Evolutionary conservation across 2,797 vertebrate species (phyloP).

Genomic region (Myotis daubentonii): DNA sequence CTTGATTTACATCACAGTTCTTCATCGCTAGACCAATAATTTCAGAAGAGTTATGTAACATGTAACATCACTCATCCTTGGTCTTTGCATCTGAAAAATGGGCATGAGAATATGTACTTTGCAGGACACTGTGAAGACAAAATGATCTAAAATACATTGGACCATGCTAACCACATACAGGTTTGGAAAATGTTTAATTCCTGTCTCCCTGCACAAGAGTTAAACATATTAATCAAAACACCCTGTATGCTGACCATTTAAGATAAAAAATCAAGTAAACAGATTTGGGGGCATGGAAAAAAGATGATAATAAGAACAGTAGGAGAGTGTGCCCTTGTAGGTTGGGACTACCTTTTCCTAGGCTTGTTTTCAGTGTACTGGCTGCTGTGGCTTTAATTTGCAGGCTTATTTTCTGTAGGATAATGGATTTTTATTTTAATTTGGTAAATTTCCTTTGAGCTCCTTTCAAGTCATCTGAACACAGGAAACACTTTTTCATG

Average conservation of each 20-base stretch:
- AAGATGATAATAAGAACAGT: background rate
- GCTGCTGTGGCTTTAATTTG: conserved; percentile 72
- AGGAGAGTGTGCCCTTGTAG: background rate
- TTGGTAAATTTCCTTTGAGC: conserved; percentile 79
- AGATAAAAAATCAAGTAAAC: background rate
- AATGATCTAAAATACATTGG: conserved; percentile 5
- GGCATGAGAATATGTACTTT: background rate
- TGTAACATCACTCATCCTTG: background rate
- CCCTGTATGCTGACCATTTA: background rate
- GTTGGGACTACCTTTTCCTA: background rate
- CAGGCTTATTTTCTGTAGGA: conserved; percentile 74
- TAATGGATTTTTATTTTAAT: conserved; percentile 81
- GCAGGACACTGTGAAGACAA: background rate
- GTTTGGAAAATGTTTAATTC: conserved; percentile 35
- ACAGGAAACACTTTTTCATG: conserved; percentile 79
- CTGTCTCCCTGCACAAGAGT: background rate
- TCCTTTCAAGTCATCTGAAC: conserved; percentile 79
- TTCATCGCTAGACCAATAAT: background rate
- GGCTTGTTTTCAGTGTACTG: conserved; percentile 47
- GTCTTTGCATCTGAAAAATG: conserved; percentile 43
- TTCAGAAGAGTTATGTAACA: background rate
- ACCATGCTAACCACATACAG: background rate
- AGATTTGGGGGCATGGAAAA: background rate
- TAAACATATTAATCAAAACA: background rate
- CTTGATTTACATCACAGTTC: background rate